Percentiles rank a stretch among this genome's conserved stretches.
These are phyloP conservation scores for Blastomussa wellsi DNA, from an alignment of 92 coral and sea anemone species.

Conservation along the genomic window DNA sequence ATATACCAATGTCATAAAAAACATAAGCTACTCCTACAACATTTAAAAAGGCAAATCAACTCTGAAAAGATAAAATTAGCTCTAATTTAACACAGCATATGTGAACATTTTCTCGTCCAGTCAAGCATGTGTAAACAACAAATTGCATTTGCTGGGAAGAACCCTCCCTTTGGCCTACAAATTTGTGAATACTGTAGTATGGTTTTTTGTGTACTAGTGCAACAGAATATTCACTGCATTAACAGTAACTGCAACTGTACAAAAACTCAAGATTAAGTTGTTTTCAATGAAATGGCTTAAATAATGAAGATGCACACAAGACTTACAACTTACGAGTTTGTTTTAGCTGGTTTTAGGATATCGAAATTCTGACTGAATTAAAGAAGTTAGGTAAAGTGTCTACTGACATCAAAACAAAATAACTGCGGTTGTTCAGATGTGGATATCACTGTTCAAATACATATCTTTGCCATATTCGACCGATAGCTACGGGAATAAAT, in stretches of 20 bases:
- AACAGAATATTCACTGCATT: conserved; percentile 34
- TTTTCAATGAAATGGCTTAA: conserved; percentile 35
- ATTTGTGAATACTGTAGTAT: too few relatives aligned
- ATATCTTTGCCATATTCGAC: background rate
- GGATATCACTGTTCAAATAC: conserved; percentile 17
- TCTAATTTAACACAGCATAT: too few relatives aligned
- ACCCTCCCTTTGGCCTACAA: too few relatives aligned
- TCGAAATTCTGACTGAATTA: conserved; percentile 20
- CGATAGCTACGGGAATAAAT: background rate
- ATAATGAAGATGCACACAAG: conserved; percentile 21
- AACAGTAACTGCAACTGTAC: conserved; percentile 19
- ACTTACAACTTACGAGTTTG: background rate
- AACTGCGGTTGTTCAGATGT: conserved; percentile 19
- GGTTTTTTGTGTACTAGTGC: too few relatives aligned
- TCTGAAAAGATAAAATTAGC: too few relatives aligned
- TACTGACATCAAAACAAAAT: conserved; percentile 21
- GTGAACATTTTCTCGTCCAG: too few relatives aligned
- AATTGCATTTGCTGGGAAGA: too few relatives aligned
- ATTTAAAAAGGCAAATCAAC: too few relatives aligned
- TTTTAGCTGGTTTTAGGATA: conserved; percentile 31
- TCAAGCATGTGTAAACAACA: too few relatives aligned
- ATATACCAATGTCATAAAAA: too few relatives aligned
- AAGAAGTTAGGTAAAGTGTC: conserved; percentile 5
- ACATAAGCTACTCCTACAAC: too few relatives aligned
- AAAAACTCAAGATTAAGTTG: conserved; percentile 6